Evolutionary conservation across 2,113 vertebrate species (phyloP).

Genomic region (Ammodytes marinus): DNA sequence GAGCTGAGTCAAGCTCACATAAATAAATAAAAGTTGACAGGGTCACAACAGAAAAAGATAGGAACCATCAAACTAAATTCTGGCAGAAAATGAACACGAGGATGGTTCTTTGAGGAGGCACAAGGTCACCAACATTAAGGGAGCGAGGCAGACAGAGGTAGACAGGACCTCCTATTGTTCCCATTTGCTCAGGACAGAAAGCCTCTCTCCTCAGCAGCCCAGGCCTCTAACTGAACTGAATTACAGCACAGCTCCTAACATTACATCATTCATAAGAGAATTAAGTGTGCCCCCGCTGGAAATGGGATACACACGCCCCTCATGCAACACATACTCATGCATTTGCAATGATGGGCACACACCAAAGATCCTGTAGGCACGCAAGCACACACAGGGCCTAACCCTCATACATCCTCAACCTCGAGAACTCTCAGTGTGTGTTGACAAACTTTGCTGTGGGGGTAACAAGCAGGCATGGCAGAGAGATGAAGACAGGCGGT

Average conservation of each 20-base stretch:
- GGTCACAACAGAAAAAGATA: slow-evolving; percentile 54
- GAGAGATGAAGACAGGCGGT: slow-evolving; percentile 72
- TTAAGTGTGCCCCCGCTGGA: slow-evolving; percentile 61
- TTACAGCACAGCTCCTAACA: slow-evolving; percentile 75
- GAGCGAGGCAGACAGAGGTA: slow-evolving; percentile 39
- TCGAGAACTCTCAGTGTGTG: slow-evolving; percentile 58
- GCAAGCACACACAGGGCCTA: slow-evolving; percentile 37
- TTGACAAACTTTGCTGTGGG: slow-evolving; percentile 74
- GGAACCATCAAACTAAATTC: slow-evolving; percentile 60
- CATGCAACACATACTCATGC: slow-evolving; percentile 38
- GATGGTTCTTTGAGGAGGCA: slow-evolving; percentile 41
- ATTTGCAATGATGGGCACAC: slow-evolving; percentile 47
- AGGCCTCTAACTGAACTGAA: slow-evolving; percentile 68
- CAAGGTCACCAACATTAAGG: slow-evolving; percentile 63
- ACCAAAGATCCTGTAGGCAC: slow-evolving; percentile 35
- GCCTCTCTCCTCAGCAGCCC: slow-evolving; percentile 37
- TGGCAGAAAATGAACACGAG: slow-evolving; percentile 49
- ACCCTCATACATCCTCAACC: slow-evolving; percentile 59
- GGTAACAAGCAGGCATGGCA: slow-evolving; percentile 64
- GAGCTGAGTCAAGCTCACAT: slow-evolving; percentile 47
- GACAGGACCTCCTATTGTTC: slow-evolving; percentile 51
- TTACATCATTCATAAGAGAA: slow-evolving; percentile 75
- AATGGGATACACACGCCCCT: slow-evolving; percentile 49
- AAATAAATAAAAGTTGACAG: slow-evolving; percentile 37
- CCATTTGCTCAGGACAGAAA: slow-evolving; percentile 28